Evolutionary conservation across 2,113 vertebrate genomes (phyloP).

Genomic region (Oryzias woworae): DNA sequence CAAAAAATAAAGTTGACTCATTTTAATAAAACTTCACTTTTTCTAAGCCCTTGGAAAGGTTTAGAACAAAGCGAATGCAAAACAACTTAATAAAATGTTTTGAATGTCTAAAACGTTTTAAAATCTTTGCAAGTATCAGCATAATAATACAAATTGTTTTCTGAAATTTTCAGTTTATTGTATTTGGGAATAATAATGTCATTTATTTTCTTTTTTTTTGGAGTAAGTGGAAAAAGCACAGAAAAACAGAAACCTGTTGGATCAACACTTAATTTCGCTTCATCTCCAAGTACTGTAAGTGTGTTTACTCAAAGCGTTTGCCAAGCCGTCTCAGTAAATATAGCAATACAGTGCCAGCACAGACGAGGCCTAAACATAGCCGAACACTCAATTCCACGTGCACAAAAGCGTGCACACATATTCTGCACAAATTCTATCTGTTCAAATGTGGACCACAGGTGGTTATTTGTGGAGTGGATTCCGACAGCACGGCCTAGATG

Average conservation of each 20-base stretch:
- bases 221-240: not conserved
- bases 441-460: constrained; percentile 47
- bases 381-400: constrained; percentile 3
- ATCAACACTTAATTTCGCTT: constrained; percentile 7
- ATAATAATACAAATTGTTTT: no score
- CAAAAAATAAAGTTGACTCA: no score
- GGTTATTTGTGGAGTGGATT: constrained; percentile 56
- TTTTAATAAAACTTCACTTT: no score
- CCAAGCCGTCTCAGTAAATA: constrained; percentile 58
- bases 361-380: constrained; percentile 24
- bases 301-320: constrained; percentile 52
- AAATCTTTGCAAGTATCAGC: no score
- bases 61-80: no score
- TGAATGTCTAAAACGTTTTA: no score
- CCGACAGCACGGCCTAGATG: constrained; percentile 28
- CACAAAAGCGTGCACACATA: constrained; percentile 22
- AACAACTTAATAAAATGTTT: no score
- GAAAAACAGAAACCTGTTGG: not conserved
- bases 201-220: no score
- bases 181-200: no score
- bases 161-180: no score
- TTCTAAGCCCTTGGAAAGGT: no score
- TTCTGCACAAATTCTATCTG: constrained; percentile 38
- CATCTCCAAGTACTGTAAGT: not conserved
- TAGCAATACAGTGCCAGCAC: constrained; percentile 46